Percentiles rank a stretch among this genome's conserved stretches.
phyloP scores from a whole-genome alignment of 1,140 invertebrate genomes.

The Papilio dardanus region DNA sequence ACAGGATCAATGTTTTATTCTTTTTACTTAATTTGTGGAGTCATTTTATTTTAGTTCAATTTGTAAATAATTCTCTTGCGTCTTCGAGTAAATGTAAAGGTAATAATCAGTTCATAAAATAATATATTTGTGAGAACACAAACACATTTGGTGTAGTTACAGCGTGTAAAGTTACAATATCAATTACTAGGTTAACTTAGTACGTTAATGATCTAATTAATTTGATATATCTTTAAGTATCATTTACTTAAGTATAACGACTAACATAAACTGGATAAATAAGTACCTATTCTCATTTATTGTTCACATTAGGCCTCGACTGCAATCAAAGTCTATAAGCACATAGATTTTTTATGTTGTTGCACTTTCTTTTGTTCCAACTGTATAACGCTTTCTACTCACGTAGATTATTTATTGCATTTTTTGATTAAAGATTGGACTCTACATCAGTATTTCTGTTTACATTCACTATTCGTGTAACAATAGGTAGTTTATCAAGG shows the following conservation, averaged over 20 bases:
- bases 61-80: not conserved
- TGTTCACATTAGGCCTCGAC: not conserved
- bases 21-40: not conserved
- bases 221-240: conserved; percentile 29
- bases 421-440: not conserved
- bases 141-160: not conserved
- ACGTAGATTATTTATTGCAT: not conserved
- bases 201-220: conserved; percentile 23
- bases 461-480: conserved; percentile 13
- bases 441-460: conserved; percentile 2
- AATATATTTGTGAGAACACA: not conserved
- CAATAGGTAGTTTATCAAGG: conserved; percentile 39
- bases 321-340: too few species aligned
- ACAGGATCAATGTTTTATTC: not conserved
- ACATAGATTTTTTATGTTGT: too few species aligned
- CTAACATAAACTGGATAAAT: not conserved
- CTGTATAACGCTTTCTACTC: not conserved
- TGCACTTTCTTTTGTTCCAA: not conserved
- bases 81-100: not conserved
- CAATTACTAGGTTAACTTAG: conserved; percentile 29
- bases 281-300: too few species aligned
- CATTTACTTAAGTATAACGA: not conserved
- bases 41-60: not conserved
- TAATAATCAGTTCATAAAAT: not conserved
- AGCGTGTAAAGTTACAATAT: conserved; percentile 28